Evolutionary conservation across 2,113 vertebrate genomes (phyloP).

Genomic region (Mobula hypostoma): DNA sequence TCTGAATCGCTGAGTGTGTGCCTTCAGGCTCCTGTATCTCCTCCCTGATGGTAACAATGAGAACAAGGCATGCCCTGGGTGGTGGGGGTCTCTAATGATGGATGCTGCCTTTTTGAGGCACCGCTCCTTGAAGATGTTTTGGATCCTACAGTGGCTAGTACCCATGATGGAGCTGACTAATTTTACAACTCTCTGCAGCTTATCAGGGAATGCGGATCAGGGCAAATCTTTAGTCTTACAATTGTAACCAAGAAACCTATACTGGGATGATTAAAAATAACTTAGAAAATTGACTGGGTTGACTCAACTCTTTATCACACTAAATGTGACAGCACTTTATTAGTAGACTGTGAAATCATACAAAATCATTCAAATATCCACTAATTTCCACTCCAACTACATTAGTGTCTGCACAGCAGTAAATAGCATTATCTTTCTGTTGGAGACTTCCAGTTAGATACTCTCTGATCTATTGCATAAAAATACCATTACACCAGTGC

Average conservation of each 20-base stretch:
- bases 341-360: slow-evolving; percentile 18
- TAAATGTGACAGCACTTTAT: slow-evolving; percentile 31
- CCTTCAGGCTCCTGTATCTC: no score
- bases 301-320: slow-evolving; percentile 14
- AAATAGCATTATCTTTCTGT: slow-evolving; percentile 35
- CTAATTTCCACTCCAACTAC: slow-evolving; percentile 16
- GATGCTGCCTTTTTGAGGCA: no score
- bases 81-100: no score
- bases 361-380: slow-evolving; percentile 28
- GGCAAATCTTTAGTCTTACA: not conserved
- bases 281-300: slow-evolving; percentile 22
- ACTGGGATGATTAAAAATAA: slow-evolving; percentile 20
- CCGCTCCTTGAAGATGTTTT: no score
- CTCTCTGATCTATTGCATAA: slow-evolving; percentile 29
- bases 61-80: no score
- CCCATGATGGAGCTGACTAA: no score
- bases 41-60: no score
- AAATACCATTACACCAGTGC: slow-evolving; percentile 26
- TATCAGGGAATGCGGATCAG: not conserved
- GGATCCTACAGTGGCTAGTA: no score
- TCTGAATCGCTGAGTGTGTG: no score
- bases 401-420: slow-evolving; percentile 32
- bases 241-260: not conserved
- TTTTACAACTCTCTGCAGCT: no score
- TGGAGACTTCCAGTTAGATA: slow-evolving; percentile 34